Conservation (phyloP, 2,113 vertebrate species). For the Bothrops jararaca region DNA sequence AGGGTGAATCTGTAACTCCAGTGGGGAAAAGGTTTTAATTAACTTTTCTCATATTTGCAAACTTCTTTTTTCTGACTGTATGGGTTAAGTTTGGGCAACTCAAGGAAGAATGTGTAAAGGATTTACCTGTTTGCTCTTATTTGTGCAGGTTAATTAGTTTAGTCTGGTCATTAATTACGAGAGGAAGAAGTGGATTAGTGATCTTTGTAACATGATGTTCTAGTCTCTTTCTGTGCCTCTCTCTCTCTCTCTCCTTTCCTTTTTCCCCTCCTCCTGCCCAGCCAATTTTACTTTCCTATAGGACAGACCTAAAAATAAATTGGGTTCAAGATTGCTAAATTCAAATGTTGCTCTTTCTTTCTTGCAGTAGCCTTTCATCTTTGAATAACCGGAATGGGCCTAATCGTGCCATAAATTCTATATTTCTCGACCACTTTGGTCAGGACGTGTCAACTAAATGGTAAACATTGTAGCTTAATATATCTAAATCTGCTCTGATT, state of each 20-base stretch:
- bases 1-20: neutral
- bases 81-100: neutral
- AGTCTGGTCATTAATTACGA: neutral
- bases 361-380: neutral
- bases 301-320: neutral
- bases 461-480: neutral
- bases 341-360: neutral
- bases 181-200: neutral
- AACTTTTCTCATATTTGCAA: neutral
- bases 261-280: rapidly evolving
- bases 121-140: neutral
- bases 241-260: no score
- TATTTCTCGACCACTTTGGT: neutral
- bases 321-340: neutral
- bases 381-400: neutral
- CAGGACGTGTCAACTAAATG: neutral
- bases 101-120: neutral
- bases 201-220: neutral
- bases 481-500: neutral
- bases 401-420: neutral
- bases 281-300: neutral
- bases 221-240: neutral
- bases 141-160: neutral
- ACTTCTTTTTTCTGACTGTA: neutral
- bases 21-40: neutral